phyloP scores from a whole-genome alignment of 2,113 vertebrate genomes.

The Mungos mungo region DNA sequence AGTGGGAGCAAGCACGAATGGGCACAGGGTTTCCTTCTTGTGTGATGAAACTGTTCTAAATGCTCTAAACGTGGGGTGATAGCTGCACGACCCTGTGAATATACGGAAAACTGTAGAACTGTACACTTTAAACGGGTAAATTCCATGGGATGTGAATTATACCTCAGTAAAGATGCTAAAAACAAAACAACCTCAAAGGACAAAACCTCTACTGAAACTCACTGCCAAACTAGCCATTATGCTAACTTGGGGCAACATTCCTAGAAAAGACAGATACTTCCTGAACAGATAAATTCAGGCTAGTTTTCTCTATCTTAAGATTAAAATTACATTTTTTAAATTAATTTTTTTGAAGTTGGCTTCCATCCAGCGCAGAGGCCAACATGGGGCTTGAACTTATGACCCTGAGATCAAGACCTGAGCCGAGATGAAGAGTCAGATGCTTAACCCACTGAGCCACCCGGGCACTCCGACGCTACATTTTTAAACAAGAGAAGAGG shows the following conservation, averaged over 20 bases:
- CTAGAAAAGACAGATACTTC: background rate
- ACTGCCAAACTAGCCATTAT: background rate
- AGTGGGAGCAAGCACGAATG: background rate
- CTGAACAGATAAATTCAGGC: background rate
- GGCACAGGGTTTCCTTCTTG: background rate
- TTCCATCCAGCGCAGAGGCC: too few relatives aligned
- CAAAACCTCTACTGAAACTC: slow-evolving; percentile 18
- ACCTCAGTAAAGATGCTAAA: background rate
- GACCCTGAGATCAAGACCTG: too few relatives aligned
- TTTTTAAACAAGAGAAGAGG: background rate
- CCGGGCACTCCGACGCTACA: background rate
- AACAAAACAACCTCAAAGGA: background rate
- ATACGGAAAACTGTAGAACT: background rate
- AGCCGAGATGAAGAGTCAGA: too few relatives aligned
- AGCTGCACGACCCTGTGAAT: background rate
- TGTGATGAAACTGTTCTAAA: background rate
- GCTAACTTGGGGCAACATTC: background rate
- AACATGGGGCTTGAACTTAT: too few relatives aligned
- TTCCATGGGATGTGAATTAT: background rate
- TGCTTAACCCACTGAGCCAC: too few relatives aligned
- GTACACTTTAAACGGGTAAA: background rate
- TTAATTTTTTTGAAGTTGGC: too few relatives aligned
- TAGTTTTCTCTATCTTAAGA: background rate
- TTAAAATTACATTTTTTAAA: background rate
- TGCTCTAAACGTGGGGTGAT: background rate